Conservation (phyloP, 2,888 invertebrate species). For the Macaria liturata region DNA sequence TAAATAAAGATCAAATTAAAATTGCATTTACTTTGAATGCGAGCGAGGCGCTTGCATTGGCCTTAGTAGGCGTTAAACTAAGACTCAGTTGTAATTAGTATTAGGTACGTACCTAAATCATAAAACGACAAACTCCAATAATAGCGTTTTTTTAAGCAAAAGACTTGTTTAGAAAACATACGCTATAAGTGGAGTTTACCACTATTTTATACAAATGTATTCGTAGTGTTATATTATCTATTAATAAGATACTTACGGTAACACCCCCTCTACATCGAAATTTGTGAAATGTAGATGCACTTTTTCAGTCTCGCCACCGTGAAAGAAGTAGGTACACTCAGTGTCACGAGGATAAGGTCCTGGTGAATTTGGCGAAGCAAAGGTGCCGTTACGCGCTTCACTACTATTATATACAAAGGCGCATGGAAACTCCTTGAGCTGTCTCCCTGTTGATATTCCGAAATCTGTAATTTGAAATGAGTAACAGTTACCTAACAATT, state of each 20-base stretch:
- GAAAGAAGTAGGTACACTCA: slow-evolving; percentile 95
- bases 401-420: slow-evolving; percentile 95
- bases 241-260: slow-evolving; percentile 91
- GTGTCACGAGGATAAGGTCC: slow-evolving; percentile 95
- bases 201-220: too few species aligned
- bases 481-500: slow-evolving; percentile 2
- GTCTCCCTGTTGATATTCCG: slow-evolving; percentile 92
- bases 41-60: too few species aligned
- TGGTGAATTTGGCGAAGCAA: slow-evolving; percentile 95
- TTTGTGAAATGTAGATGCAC: slow-evolving; percentile 93
- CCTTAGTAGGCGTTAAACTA: too few species aligned
- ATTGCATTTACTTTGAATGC: too few species aligned
- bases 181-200: too few species aligned
- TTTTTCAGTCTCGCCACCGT: slow-evolving; percentile 90
- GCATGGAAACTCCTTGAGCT: slow-evolving; percentile 90
- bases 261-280: slow-evolving; percentile 97
- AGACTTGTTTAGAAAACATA: too few species aligned
- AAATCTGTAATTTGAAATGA: slow-evolving; percentile 86
- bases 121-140: too few species aligned
- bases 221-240: too few species aligned
- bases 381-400: slow-evolving; percentile 90
- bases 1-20: too few species aligned
- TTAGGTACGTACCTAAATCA: too few species aligned
- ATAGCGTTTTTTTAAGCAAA: too few species aligned
- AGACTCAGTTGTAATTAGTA: too few species aligned